Percentiles rank a stretch among this genome's conserved stretches.
These are phyloP conservation scores for Netelia inedita DNA, from an alignment of 2,888 invertebrate species.

Conservation along the genomic window DNA sequence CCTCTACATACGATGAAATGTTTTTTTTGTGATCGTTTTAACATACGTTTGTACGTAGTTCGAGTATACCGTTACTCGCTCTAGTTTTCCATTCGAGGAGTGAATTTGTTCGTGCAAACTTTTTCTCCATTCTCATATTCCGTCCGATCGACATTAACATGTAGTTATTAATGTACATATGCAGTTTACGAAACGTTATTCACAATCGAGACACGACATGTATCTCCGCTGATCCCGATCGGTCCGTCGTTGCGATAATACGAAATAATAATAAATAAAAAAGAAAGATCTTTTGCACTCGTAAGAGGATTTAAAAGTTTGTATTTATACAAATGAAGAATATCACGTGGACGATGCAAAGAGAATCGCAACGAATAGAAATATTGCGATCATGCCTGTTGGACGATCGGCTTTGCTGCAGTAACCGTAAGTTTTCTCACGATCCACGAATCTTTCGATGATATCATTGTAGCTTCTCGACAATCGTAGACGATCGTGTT, in stretches of 20 bases:
- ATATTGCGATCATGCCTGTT: not conserved
- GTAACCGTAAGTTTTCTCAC: conserved; percentile 37
- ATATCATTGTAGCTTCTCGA: conserved; percentile 72
- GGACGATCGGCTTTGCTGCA: conserved; percentile 54
- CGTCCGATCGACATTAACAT: conserved; percentile 55
- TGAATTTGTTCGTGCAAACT: conserved; percentile 30
- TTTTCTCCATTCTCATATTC: conserved; percentile 15
- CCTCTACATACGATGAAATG: conserved; percentile 3
- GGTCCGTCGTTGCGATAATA: conserved; percentile 37
- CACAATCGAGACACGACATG: conserved; percentile 6
- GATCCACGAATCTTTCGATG: conserved; percentile 69
- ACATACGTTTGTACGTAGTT: conserved; percentile 56
- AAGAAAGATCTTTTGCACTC: conserved; percentile 54
- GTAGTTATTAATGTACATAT: conserved; percentile 50
- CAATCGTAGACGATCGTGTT: conserved; percentile 64
- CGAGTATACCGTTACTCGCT: not conserved
- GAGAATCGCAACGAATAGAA: conserved; percentile 35
- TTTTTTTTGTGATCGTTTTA: conserved; percentile 72
- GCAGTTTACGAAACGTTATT: conserved; percentile 41
- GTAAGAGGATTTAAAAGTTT: not conserved
- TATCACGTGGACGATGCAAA: not conserved
- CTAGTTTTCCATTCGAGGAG: conserved; percentile 54
- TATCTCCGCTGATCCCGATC: conserved; percentile 36
- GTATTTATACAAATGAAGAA: not conserved
- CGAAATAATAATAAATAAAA: conserved; percentile 24